phyloP scores from a whole-genome alignment of 2,113 vertebrate species.

The Balaenoptera acutorostrata region DNA sequence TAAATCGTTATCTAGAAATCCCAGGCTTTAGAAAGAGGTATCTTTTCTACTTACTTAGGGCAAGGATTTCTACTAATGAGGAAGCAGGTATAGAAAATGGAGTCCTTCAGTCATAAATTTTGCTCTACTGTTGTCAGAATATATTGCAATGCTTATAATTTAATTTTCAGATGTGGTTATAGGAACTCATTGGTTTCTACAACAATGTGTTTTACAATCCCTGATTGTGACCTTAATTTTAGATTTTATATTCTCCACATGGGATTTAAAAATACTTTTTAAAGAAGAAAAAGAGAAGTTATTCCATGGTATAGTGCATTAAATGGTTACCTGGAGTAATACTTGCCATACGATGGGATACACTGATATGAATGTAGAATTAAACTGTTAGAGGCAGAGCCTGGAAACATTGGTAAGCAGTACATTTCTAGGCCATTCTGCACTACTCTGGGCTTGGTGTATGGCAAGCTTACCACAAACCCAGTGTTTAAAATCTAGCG shows the following conservation, averaged over 20 bases:
- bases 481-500: conserved; percentile 5
- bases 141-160: background rate
- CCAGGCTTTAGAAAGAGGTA: background rate
- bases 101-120: background rate
- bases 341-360: background rate
- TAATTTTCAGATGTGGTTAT: background rate
- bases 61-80: background rate
- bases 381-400: background rate
- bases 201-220: background rate
- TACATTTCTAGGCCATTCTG: background rate
- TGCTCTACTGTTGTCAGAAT: background rate
- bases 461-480: background rate
- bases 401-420: background rate
- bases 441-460: background rate
- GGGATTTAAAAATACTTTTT: conserved; percentile 6
- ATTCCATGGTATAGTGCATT: background rate
- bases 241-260: background rate
- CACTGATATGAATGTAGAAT: background rate
- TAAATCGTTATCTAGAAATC: background rate
- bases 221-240: background rate
- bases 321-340: background rate
- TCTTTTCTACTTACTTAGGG: background rate
- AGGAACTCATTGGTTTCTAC: background rate
- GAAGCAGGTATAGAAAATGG: background rate
- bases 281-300: background rate